Evolutionary conservation across 2,797 vertebrate species (phyloP).

Genomic region (Rhinoraja longicauda): DNA sequence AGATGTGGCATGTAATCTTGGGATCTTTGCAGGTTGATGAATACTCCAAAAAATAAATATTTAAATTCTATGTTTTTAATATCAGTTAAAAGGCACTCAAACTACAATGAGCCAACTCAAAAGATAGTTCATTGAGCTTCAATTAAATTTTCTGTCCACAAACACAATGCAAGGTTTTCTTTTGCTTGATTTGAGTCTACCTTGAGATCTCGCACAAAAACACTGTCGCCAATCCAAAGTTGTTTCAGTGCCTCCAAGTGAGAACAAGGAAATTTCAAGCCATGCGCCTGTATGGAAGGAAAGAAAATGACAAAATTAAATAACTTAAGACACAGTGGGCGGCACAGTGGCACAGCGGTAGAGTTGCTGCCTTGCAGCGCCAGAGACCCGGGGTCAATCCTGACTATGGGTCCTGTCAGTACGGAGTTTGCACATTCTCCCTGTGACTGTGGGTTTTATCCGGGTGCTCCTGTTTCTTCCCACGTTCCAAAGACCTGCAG

Average conservation of each 20-base stretch:
- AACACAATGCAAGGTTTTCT: slow-evolving; percentile 63
- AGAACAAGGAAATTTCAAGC: slow-evolving; percentile 74
- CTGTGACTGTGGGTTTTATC: no score
- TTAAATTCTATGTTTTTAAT: slow-evolving; percentile 28
- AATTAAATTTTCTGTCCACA: slow-evolving; percentile 66
- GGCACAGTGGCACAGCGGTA: no score
- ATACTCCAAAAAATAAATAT: neutral
- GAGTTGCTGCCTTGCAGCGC: no score
- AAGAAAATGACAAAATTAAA: neutral
- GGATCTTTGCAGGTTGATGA: neutral
- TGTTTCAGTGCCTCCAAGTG: slow-evolving; percentile 70
- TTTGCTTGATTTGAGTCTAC: slow-evolving; percentile 59
- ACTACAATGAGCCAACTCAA: neutral
- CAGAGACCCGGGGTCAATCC: no score
- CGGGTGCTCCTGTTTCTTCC: no score
- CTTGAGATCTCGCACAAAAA: slow-evolving; percentile 56
- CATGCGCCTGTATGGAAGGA: slow-evolving; percentile 52
- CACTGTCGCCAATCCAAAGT: slow-evolving; percentile 57
- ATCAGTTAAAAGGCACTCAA: slow-evolving; percentile 21
- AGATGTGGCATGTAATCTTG: neutral
- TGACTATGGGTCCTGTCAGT: no score
- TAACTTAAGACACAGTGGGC: neutral
- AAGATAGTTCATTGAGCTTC: slow-evolving; percentile 44
- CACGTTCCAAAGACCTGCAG: no score
- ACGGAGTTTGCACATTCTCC: no score